A percentile compares a stretch with the other conserved stretches of the same genome.
These are phyloP conservation scores for Stomorhina lunata DNA, from an alignment of 2,888 invertebrate species.

Conservation along the genomic window DNA sequence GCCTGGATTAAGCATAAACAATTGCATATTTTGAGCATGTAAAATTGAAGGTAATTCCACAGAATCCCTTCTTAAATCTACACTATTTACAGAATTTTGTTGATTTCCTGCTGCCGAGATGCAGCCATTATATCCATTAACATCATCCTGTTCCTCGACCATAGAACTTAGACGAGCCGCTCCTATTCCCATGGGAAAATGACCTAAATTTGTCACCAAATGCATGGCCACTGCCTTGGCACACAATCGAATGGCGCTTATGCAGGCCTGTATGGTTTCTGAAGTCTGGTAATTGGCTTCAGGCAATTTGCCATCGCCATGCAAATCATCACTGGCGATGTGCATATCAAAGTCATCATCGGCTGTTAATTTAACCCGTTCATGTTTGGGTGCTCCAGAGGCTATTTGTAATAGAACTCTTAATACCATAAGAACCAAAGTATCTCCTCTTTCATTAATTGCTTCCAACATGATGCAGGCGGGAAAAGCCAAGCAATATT, in stretches of 20 bases:
- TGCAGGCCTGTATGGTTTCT: constrained; percentile 80
- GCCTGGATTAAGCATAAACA: constrained; percentile 91
- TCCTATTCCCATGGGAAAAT: constrained; percentile 95
- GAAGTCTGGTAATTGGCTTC: constrained; percentile 78
- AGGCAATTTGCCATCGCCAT: constrained; percentile 74
- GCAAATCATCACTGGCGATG: constrained; percentile 77
- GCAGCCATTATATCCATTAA: constrained; percentile 73
- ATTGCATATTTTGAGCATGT: constrained; percentile 89
- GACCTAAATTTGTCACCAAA: constrained; percentile 94
- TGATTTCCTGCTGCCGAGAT: constrained; percentile 49
- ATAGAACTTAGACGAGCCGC: constrained; percentile 93
- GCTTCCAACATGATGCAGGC: constrained; percentile 82
- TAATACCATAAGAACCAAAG: constrained; percentile 85
- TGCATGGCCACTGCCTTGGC: constrained; percentile 86
- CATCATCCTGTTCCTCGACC: constrained; percentile 96
- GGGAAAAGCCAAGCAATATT: constrained; percentile 95
- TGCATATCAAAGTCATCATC: constrained; percentile 80
- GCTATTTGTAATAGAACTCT: constrained; percentile 82
- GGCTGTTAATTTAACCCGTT: constrained; percentile 76
- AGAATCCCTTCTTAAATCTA: constrained; percentile 74
- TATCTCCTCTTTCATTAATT: constrained; percentile 76
- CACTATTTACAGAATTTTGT: constrained; percentile 57
- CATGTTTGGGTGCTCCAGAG: constrained; percentile 76
- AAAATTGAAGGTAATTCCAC: constrained; percentile 91
- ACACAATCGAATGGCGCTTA: constrained; percentile 82